Conservation (phyloP, 1,140 invertebrate genomes). For the Steinernema khuongi region DNA sequence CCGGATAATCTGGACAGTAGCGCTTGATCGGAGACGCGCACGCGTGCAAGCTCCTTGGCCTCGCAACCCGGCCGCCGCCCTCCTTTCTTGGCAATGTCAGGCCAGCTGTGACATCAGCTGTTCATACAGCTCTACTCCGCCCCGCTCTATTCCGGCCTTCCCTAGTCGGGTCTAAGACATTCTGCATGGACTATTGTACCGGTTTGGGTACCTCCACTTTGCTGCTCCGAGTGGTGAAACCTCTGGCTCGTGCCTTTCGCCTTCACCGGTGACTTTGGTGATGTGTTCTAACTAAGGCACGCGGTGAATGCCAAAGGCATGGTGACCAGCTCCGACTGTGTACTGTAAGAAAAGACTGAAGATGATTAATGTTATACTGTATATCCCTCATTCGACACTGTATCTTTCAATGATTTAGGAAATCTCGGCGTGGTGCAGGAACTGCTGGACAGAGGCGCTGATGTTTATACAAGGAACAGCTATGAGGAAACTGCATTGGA, state of each 20-base stretch:
- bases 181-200: not conserved
- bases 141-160: not conserved
- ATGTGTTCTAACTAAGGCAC: conserved; percentile 9
- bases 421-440: not conserved
- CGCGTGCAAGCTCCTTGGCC: not conserved
- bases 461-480: not conserved
- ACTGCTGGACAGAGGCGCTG: not conserved
- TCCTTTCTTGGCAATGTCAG: not conserved
- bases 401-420: not conserved
- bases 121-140: not conserved
- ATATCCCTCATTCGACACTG: not conserved
- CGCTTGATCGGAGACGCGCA: not conserved
- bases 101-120: conserved; percentile 16
- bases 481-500: not conserved
- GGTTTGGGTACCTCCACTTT: not conserved
- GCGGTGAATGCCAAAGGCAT: conserved; percentile 13
- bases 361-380: not conserved
- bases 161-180: not conserved
- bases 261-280: conserved; percentile 14
- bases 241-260: conserved; percentile 10
- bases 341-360: not conserved
- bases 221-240: not conserved
- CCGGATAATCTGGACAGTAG: not conserved
- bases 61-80: not conserved
- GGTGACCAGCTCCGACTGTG: not conserved